These are phyloP conservation scores for Carpatolechia fugitivella DNA, from an alignment of 2,888 invertebrate genomes.

Conservation along the genomic window DNA sequence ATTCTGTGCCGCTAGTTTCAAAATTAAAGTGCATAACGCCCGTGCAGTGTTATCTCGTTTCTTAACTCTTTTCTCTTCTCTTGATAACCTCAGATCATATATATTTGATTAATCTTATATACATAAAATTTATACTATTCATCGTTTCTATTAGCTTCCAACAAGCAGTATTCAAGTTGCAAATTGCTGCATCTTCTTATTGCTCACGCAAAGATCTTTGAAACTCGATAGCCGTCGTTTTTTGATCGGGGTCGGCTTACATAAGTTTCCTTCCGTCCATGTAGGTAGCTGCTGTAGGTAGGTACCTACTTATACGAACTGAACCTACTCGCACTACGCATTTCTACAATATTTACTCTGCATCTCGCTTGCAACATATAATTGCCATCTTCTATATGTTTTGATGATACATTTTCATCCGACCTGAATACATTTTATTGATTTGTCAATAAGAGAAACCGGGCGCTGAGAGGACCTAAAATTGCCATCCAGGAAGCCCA, in stretches of 20 bases:
- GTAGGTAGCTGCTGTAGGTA: neutral
- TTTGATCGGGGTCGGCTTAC: conserved; percentile 58
- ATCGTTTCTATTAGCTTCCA: neutral
- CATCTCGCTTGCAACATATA: conserved; percentile 14
- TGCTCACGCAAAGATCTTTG: neutral
- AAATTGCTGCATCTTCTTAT: neutral
- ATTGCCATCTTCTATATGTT: neutral
- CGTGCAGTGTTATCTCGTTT: too few species aligned
- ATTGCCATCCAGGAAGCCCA: too few species aligned
- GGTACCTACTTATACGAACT: too few species aligned
- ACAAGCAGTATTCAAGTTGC: neutral
- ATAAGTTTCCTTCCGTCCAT: conserved; percentile 42
- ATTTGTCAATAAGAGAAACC: too few species aligned
- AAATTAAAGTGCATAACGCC: too few species aligned
- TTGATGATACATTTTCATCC: neutral
- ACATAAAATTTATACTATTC: neutral
- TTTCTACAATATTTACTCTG: too few species aligned
- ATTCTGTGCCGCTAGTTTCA: too few species aligned
- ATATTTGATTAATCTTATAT: neutral
- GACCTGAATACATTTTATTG: neutral
- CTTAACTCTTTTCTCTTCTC: too few species aligned
- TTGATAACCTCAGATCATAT: too few species aligned
- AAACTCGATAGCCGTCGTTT: conserved; percentile 36
- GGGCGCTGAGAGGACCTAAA: too few species aligned
- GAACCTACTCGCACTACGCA: too few species aligned